Conservation (phyloP, 2,888 invertebrate species). For the Agonum fuliginosum region DNA sequence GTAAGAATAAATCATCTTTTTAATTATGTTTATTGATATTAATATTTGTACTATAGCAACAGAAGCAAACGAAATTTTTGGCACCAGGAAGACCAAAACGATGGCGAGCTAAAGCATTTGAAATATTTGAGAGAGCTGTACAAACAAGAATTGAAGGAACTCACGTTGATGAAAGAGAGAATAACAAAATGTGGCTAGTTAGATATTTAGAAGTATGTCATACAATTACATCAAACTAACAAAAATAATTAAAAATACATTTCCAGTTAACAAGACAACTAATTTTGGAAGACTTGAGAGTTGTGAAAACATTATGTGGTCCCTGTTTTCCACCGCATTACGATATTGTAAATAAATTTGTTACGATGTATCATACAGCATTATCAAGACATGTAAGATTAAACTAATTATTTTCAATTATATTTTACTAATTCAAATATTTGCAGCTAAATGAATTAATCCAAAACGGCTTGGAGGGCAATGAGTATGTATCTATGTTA, state of each 20-base stretch:
- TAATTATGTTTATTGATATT: neutral
- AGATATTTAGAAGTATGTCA: conserved; percentile 85
- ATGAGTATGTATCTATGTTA: conserved; percentile 95
- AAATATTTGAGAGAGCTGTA: conserved; percentile 86
- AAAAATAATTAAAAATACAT: conserved; percentile 1
- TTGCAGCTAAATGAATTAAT: conserved; percentile 88
- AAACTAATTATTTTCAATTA: conserved; percentile 2
- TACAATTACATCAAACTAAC: conserved; percentile 23
- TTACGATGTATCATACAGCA: conserved; percentile 94
- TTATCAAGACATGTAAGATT: conserved; percentile 85
- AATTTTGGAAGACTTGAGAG: conserved; percentile 92
- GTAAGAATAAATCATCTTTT: conserved; percentile 66
- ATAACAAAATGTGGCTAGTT: conserved; percentile 97
- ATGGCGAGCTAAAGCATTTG: conserved; percentile 91
- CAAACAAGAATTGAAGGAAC: conserved; percentile 94
- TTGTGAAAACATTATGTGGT: conserved; percentile 91
- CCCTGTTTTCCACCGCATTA: conserved; percentile 98
- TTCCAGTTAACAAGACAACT: conserved; percentile 82
- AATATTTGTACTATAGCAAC: conserved; percentile 74
- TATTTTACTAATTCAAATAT: conserved; percentile 18
- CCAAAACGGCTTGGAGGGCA: conserved; percentile 92
- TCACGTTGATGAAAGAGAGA: conserved; percentile 91
- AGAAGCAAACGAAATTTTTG: conserved; percentile 89
- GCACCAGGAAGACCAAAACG: conserved; percentile 95
- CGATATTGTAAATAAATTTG: conserved; percentile 92